These are phyloP conservation scores for Agapornis canus DNA, from an alignment of 2,797 vertebrate species.

Conservation along the genomic window DNA sequence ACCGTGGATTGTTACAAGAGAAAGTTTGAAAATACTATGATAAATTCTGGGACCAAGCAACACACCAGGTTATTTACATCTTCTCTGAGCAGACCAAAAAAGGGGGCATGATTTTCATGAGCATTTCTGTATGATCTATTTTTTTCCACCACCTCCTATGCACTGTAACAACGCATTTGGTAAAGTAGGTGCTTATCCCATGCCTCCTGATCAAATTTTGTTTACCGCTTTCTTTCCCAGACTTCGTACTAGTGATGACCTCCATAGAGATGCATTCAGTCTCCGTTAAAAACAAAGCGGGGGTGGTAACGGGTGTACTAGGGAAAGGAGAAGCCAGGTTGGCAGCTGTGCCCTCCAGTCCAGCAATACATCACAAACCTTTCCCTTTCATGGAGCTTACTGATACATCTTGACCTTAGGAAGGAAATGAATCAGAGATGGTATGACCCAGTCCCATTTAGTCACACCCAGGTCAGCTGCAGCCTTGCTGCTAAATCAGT, in stretches of 20 bases:
- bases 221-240: constrained; percentile 41
- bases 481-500: constrained; percentile 16
- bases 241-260: background rate
- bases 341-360: background rate
- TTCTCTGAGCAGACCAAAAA: background rate
- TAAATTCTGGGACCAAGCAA: background rate
- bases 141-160: constrained; percentile 2
- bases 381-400: constrained; percentile 53
- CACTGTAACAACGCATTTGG: constrained; percentile 42
- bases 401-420: background rate
- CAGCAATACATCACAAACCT: background rate
- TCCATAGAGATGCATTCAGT: background rate
- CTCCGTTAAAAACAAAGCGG: background rate
- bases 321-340: background rate
- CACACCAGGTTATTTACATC: background rate
- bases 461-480: background rate
- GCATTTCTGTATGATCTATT: background rate
- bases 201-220: constrained; percentile 60
- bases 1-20: background rate
- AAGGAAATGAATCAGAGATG: background rate
- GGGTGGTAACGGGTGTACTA: background rate
- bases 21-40: background rate
- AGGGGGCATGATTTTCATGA: background rate
- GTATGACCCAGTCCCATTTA: background rate
- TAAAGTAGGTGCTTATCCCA: constrained; percentile 39